Evolutionary conservation across 2,113 vertebrate genomes (phyloP), one percentile per base, ranked within the genome.

Genomic region (Embiotoca jacksoni): DNA sequence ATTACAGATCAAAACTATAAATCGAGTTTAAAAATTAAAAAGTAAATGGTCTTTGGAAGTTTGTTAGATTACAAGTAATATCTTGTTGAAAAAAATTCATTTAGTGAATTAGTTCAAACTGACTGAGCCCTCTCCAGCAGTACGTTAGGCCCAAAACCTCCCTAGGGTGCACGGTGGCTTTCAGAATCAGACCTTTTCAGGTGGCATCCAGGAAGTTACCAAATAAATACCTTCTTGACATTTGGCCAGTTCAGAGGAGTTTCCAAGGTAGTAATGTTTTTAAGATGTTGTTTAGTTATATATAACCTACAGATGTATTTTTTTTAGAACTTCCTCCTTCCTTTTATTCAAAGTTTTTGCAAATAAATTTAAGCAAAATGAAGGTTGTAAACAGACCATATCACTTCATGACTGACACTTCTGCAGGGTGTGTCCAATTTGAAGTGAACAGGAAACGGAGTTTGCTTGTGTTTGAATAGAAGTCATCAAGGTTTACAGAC

Each of bases 391-490:
- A 44, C 41, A 44, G 41, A 2, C 13, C 13, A 44, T 44, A 9
- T 44, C 41, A 11, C 13, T 39, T 7, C 8, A 11, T 13, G 9
- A 41, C 5, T 41, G 15, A 72, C 71, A 75, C 31, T 66, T 58
- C 8, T 44, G 44, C 33, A 70, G 77, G 76, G 72, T 66, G 84
- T 77, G 72, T 81, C 55, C 35, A 46, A 9, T 74, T 50, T 73
- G 39, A 56, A 65, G 5, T 44, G 59, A 82, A 78, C 55, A 71
- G 75, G 67, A 86, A 75, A 71, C 55, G 46, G 6, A 0, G 14
- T 60, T 39, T 47, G 57, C 36, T 44, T 47, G 33, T 55, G 56
- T 81, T 74, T 80, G 37, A 61, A 81, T 58, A 67, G 65, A 71
- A 70, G 44, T 66, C 46, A 78, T 53, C 49, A 66, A 70, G 46